These are phyloP conservation scores for Podarcis siculus DNA, from an alignment of 2,797 vertebrate species.

Conservation along the genomic window DNA sequence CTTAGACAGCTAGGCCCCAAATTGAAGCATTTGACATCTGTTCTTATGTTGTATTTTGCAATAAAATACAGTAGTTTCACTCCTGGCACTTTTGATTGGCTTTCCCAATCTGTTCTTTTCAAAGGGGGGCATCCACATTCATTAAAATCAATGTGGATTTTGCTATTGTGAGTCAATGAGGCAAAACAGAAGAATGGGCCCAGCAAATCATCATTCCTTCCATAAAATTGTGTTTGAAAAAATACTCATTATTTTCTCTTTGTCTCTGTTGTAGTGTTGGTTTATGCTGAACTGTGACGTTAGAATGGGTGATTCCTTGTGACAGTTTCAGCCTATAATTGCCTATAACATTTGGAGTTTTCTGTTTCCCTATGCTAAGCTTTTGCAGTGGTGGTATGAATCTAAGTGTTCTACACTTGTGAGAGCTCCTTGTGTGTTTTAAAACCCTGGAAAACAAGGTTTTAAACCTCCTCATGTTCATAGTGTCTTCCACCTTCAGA, in stretches of 20 bases:
- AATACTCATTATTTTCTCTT: background rate
- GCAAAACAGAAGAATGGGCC: background rate
- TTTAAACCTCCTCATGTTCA: too few relatives aligned
- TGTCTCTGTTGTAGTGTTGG: background rate
- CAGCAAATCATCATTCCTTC: background rate
- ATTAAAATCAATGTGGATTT: background rate
- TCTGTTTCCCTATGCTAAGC: too few relatives aligned
- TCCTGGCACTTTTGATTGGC: background rate
- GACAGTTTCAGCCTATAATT: background rate
- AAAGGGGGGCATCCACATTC: background rate
- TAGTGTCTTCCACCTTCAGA: too few relatives aligned
- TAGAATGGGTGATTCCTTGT: background rate
- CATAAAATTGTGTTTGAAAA: background rate
- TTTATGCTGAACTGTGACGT: background rate
- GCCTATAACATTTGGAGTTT: background rate
- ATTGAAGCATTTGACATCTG: too few relatives aligned
- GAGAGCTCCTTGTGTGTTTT: too few relatives aligned
- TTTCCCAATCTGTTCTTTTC: background rate
- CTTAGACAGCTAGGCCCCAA: too few relatives aligned
- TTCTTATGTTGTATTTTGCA: background rate
- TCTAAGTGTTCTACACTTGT: too few relatives aligned
- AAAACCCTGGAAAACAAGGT: too few relatives aligned
- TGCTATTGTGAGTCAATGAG: background rate
- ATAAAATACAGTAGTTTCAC: background rate
- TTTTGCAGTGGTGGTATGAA: too few relatives aligned